Evolutionary conservation across 2,113 vertebrate genomes (phyloP), one percentile per base, ranked within the genome.

Genomic region (Lepisosteus osseus): DNA sequence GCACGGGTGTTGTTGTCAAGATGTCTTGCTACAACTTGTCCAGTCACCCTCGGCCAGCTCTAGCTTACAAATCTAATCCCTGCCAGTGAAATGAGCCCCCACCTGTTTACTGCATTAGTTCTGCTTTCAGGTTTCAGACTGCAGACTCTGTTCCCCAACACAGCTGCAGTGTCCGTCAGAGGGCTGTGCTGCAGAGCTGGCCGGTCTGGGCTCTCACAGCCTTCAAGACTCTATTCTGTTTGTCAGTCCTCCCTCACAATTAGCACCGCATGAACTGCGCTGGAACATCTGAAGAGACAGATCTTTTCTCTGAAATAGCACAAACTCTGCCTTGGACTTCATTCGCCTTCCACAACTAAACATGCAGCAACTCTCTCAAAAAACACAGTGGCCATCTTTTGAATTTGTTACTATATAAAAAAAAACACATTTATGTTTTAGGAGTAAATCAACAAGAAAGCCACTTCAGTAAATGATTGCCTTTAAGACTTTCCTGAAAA

Each of bases 61-160:
- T 1, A 59, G 51, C 15, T 64, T 65, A 63, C 63, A 66, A 67
- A 68, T 41, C 45, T 47, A 17, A 29, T 55, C 29, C 8, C 61
- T 70, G 54, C 57, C 45, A 57, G 47, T 8, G 55, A 56, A 55
- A 62, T 56, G 75, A 54, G 43, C 43, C 76, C 80, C 67, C 80
- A 87, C 75, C 78, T 83, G 77, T 79, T 84, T 76, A 70, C 45
- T 77, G 67, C 75, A 80, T 83, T 84, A 76, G 78, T 83, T 85
- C 75, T 72, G 74, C 70, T 47, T 63, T 71, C 54, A 67, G 66
- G 61, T 62, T 71, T 4, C 66, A 69, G 72, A 2, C 0, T 0
- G 0, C 0, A 83, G 65, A 88, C 81, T 81, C 81, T 80, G 69
- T 79, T 82, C 69, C 72, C 65, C 71, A 54, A 65, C 0, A 13